Evolutionary conservation across 2,888 invertebrate species (phyloP).

Genomic region (Drosophila infuscata): DNA sequence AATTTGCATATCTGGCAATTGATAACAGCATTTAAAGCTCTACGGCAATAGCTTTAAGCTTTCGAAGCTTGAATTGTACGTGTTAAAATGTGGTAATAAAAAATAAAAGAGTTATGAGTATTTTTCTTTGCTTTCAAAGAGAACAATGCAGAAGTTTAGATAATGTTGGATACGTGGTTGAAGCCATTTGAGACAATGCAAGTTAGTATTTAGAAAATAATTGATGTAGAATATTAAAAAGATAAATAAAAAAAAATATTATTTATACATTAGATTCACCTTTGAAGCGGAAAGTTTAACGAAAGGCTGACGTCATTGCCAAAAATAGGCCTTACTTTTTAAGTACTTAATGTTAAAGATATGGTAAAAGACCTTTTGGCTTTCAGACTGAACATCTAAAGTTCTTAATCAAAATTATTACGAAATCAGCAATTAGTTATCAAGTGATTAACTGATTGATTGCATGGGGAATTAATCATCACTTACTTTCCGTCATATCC

Average conservation of each 20-base stretch:
- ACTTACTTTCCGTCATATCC: conserved; percentile 96
- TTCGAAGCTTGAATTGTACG: conserved; percentile 7
- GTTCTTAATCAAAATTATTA: not conserved
- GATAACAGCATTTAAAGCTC: not conserved
- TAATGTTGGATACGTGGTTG: not conserved
- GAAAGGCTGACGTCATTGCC: conserved; percentile 13
- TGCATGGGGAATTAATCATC: conserved; percentile 9
- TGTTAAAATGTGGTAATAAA: not conserved
- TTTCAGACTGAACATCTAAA: not conserved
- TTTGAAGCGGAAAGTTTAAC: not conserved
- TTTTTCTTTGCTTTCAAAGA: not conserved
- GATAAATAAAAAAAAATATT: not conserved
- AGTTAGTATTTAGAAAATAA: not conserved
- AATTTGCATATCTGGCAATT: not conserved
- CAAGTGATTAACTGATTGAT: not conserved
- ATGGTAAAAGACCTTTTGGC: not conserved
- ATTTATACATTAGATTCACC: not conserved
- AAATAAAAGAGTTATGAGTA: not conserved
- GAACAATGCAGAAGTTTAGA: not conserved
- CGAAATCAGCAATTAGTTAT: not conserved
- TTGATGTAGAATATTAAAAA: not conserved
- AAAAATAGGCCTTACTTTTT: not conserved
- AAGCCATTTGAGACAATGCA: not conserved
- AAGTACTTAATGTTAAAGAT: not conserved
- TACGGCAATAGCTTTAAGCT: conserved; percentile 22